Percentiles rank a stretch among this genome's conserved stretches.
phyloP scores from a whole-genome alignment of 2,113 vertebrate genomes.

The Bufo bufo region DNA sequence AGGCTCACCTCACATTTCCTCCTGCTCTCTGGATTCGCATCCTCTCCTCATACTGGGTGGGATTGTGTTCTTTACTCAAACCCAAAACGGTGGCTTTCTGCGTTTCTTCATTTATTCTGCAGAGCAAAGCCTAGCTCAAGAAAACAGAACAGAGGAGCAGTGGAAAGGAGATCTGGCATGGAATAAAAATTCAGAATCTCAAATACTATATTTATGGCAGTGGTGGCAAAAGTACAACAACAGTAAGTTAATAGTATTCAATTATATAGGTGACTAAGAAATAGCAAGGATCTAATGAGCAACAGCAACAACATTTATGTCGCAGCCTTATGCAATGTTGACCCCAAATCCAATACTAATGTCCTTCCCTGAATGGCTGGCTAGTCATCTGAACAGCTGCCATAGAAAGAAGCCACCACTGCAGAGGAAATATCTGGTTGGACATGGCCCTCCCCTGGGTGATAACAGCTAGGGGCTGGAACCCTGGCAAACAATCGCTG shows the following conservation, averaged over 20 bases:
- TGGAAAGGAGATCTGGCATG: neutral
- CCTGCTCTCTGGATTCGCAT: slow-evolving; percentile 97
- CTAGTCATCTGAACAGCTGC: neutral
- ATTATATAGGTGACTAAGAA: too few species aligned
- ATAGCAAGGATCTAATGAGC: too few species aligned
- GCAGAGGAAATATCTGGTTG: neutral
- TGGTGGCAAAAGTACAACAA: neutral
- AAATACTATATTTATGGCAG: neutral
- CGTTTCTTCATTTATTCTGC: slow-evolving; percentile 79
- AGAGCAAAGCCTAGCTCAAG: slow-evolving; percentile 84
- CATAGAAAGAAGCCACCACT: neutral
- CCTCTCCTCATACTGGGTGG: slow-evolving; percentile 92
- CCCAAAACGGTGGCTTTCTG: slow-evolving; percentile 78
- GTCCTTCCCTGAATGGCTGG: neutral
- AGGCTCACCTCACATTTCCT: slow-evolving; percentile 87
- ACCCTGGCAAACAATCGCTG: neutral
- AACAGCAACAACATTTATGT: too few species aligned
- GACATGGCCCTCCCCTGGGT: too few species aligned
- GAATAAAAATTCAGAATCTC: neutral
- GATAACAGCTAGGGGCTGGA: too few species aligned
- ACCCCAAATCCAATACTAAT: too few species aligned
- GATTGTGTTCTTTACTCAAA: slow-evolving; percentile 95
- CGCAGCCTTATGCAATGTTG: too few species aligned
- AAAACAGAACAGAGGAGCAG: neutral
- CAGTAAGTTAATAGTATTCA: too few species aligned